Conservation (phyloP, 2,797 vertebrate genomes). For the Hafferia zeledoni region DNA sequence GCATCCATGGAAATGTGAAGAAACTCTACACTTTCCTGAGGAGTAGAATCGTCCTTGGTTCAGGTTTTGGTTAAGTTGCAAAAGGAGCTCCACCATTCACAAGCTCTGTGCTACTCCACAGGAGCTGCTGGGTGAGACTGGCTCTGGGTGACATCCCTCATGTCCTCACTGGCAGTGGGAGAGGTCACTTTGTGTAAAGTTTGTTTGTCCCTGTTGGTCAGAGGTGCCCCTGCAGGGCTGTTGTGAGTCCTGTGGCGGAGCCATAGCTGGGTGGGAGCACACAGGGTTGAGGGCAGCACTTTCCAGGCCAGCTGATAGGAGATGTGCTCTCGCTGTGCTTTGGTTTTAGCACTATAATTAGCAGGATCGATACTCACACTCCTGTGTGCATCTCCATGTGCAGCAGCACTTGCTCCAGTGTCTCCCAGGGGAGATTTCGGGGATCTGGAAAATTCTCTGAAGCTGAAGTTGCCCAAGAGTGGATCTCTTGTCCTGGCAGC, state of each 20-base stretch:
- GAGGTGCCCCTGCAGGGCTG: neutral
- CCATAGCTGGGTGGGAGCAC: accelerated
- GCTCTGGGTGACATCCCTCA: neutral
- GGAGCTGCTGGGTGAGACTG: neutral
- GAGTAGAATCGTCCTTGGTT: neutral
- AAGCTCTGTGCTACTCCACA: neutral
- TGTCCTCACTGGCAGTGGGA: accelerated
- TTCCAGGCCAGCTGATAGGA: slow-evolving; percentile 10
- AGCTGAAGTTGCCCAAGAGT: neutral
- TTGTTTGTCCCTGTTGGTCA: accelerated
- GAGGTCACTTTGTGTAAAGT: accelerated
- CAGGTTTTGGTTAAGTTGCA: neutral
- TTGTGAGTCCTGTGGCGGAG: accelerated
- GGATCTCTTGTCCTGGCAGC: neutral
- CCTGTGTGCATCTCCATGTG: neutral
- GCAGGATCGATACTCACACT: neutral
- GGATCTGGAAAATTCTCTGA: neutral
- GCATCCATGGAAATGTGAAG: neutral
- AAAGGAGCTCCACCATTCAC: neutral
- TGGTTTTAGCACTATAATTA: slow-evolving; percentile 40
- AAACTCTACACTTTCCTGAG: neutral
- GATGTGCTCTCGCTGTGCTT: neutral
- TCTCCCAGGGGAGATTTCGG: neutral
- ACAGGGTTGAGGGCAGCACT: neutral
- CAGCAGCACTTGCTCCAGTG: neutral